Evolutionary conservation across 2,797 vertebrate genomes (phyloP), one percentile per base, ranked within the genome.

Genomic region (Jordanella pulchra): DNA sequence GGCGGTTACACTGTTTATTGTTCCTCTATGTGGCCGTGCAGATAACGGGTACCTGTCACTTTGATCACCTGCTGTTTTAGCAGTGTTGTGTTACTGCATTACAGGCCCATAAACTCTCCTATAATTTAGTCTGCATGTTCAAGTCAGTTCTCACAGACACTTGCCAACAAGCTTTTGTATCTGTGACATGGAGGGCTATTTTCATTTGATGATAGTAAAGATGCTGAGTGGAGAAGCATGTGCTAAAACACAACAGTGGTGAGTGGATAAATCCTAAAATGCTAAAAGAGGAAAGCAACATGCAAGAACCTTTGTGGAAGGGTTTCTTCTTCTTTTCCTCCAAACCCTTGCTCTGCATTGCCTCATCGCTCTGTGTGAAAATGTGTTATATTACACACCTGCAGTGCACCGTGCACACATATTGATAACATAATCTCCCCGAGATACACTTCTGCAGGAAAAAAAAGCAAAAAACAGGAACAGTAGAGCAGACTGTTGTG

Each of bases 391-490:
- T 82, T 83, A 63, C 88, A 87, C 88, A 91, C 89, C 86, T 91
- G 91, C 90, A 89, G 90, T 82, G 88, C 87, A 82, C 77, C 53
- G 78, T 89, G 86, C 83, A 85, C 86, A 86, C 79, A 79, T 83
- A 87, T 81, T 86, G 86, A 90, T 87, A 90, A 78, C 86, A 84
- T 77, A 72, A 80, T 87, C 86, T 84, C 82, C 81, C 80, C 81
- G 80, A 86, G 83, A 88, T 76, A 61, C 71, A 69, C 53, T 81
- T 88, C 83, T 88, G 84, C 83, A 81, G 78, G 64, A 72, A 67
- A 64, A 73, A 69, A 69, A 75, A 83, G 68, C 80, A 73, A 77
- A 75, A 73, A 78, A 76, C 76, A 73, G 80, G 75, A 81, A 79
- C 71, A 78, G 72, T 76, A 66, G 70, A 79, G 79, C 76, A 81